Conservation (phyloP, 2,113 vertebrate genomes). For the Brachypteracias leptosomus region DNA sequence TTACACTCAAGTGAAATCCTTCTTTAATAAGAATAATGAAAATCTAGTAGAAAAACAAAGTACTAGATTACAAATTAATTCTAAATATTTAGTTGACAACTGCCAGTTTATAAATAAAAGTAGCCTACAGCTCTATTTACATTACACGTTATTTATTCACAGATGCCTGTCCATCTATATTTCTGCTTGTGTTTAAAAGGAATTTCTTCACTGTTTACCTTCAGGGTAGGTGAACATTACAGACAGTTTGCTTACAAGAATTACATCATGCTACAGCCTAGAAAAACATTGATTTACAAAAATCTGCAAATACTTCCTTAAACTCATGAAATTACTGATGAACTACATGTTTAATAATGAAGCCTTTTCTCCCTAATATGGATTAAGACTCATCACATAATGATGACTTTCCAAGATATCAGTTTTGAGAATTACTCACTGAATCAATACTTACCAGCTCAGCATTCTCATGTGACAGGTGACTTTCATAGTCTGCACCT, state of each 20-base stretch:
- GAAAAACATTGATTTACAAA: background rate
- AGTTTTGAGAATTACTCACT: background rate
- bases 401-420: background rate
- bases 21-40: background rate
- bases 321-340: background rate
- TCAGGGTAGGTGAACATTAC: background rate
- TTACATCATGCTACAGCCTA: background rate
- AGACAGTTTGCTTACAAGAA: background rate
- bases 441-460: constrained; percentile 82
- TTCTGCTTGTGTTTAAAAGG: background rate
- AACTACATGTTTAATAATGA: background rate
- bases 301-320: background rate
- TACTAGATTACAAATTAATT: background rate
- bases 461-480: constrained; percentile 83
- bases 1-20: background rate
- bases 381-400: background rate
- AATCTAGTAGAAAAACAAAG: background rate
- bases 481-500: constrained; percentile 91
- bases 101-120: background rate
- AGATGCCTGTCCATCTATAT: background rate
- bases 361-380: background rate
- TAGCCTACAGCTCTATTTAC: background rate
- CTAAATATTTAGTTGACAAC: background rate
- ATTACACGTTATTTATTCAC: background rate
- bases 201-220: background rate